Conservation (phyloP, 2,888 invertebrate genomes). For the Diarsia rubi region DNA sequence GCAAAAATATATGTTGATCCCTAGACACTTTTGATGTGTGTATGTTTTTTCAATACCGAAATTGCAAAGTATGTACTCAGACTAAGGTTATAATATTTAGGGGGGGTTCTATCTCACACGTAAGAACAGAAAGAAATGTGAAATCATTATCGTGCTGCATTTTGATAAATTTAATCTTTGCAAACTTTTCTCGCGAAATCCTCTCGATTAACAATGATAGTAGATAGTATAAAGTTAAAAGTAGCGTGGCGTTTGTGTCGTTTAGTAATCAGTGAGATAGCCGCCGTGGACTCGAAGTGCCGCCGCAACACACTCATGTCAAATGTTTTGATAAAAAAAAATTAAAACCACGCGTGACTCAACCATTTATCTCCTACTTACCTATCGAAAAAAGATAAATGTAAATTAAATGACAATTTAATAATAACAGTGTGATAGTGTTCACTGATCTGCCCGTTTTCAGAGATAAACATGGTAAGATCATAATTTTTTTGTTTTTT, state of each 20-base stretch:
- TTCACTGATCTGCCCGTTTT: conserved; percentile 19
- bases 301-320: conserved; percentile 39
- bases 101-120: not conserved
- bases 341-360: conserved; percentile 30
- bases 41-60: not conserved
- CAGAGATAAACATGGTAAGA: conserved; percentile 51
- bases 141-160: not conserved
- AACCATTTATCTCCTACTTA: conserved; percentile 29
- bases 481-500: not conserved
- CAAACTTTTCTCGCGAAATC: conserved; percentile 16
- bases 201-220: conserved; percentile 39
- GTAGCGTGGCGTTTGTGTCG: conserved; percentile 51
- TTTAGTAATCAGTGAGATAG: conserved; percentile 42
- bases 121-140: not conserved
- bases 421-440: conserved; percentile 25
- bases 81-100: not conserved
- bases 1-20: too few species aligned
- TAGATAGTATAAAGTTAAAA: conserved; percentile 55
- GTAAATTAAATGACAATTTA: conserved; percentile 26
- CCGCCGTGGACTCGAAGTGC: conserved; percentile 29
- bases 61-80: not conserved
- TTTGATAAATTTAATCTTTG: too few species aligned
- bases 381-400: conserved; percentile 25
- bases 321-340: conserved; percentile 57
- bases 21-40: too few species aligned